phyloP scores from a whole-genome alignment of 2,888 invertebrate genomes.

The Aquatica leii region DNA sequence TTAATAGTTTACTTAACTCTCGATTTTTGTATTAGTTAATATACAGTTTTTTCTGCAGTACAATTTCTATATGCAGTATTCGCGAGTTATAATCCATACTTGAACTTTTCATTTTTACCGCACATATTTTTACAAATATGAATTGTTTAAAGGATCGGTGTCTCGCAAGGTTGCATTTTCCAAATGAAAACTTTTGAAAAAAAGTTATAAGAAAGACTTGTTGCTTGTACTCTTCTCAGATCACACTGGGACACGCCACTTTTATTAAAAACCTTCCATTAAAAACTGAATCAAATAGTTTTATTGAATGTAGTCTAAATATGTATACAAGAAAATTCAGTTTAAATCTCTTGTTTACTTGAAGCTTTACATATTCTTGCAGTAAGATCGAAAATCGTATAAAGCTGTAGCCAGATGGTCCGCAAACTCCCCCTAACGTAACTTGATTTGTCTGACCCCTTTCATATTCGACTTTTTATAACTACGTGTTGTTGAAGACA shows the following conservation, averaged over 20 bases:
- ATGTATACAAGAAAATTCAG: slow-evolving; percentile 28
- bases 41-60: neutral
- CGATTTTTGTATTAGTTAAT: neutral
- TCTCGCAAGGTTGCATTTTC: slow-evolving; percentile 24
- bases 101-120: slow-evolving; percentile 19
- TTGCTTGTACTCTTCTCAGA: slow-evolving; percentile 24
- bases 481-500: slow-evolving; percentile 24
- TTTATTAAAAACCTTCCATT: no score
- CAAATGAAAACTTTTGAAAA: slow-evolving; percentile 32
- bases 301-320: no score
- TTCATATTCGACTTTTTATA: slow-evolving; percentile 28
- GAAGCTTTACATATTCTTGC: slow-evolving; percentile 21
- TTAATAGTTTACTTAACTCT: no score
- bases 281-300: no score
- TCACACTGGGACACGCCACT: no score
- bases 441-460: slow-evolving; percentile 41
- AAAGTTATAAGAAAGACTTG: slow-evolving; percentile 25
- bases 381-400: slow-evolving; percentile 14
- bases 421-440: slow-evolving; percentile 37
- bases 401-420: slow-evolving; percentile 39
- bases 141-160: slow-evolving; percentile 10
- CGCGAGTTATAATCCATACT: slow-evolving; percentile 5
- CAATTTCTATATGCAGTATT: slow-evolving; percentile 10
- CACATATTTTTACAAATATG: slow-evolving; percentile 23
- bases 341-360: slow-evolving; percentile 30